These are phyloP conservation scores for Marcusenius ussheri DNA, from an alignment of 2,113 vertebrate species.

Conservation along the genomic window DNA sequence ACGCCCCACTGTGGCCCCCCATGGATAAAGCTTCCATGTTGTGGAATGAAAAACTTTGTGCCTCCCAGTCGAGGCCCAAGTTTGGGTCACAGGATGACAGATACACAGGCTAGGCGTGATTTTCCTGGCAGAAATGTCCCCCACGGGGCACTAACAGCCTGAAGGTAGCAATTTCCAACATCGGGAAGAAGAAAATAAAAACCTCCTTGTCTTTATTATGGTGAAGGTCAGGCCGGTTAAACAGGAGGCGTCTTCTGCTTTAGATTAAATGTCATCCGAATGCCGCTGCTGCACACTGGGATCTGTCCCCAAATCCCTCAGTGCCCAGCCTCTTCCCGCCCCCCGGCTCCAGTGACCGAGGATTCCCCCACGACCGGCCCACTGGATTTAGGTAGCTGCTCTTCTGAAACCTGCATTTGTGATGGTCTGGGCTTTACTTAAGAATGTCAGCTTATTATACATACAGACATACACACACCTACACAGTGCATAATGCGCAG, in stretches of 20 bases:
- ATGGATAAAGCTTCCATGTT: not conserved
- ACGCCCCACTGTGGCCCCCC: not conserved
- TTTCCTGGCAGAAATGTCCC: not conserved
- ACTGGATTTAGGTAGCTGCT: not conserved
- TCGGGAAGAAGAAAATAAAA: not conserved
- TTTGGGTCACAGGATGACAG: not conserved
- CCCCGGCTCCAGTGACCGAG: not conserved
- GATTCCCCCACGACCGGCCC: not conserved
- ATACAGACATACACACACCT: not conserved
- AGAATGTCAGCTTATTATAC: not conserved
- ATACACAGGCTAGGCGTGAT: not conserved
- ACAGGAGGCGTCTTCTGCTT: not conserved
- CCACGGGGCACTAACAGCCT: not conserved
- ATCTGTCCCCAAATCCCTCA: not conserved
- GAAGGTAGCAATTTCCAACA: not conserved
- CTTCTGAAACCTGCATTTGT: not conserved
- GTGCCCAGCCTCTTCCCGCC: not conserved
- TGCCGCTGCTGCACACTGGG: not conserved
- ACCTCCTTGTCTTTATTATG: not conserved
- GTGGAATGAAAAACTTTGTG: not conserved
- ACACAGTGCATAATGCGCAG: not conserved
- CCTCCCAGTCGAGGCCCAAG: not conserved
- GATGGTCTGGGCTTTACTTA: not conserved
- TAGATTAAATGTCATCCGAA: slow-evolving; percentile 17
- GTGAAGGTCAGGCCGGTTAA: slow-evolving; percentile 6